Percentiles rank a stretch among this genome's conserved stretches.
These are phyloP conservation scores for Epicampocera succincta DNA, from an alignment of 2,888 invertebrate genomes.

Conservation along the genomic window DNA sequence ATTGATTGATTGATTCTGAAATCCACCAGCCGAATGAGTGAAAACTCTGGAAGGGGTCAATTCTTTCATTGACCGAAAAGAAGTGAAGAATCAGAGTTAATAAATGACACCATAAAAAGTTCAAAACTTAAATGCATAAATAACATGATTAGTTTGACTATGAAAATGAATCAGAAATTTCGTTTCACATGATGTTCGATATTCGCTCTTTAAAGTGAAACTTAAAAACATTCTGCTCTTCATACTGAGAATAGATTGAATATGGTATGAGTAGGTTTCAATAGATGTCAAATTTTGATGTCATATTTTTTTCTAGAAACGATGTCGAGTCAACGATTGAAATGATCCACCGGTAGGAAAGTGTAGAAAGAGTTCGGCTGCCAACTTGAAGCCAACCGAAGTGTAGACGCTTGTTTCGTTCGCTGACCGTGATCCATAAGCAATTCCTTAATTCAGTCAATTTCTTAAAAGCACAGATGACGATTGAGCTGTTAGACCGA, in stretches of 20 bases:
- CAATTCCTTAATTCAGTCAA: too few species aligned
- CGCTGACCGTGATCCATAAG: too few species aligned
- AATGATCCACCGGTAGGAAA: too few species aligned
- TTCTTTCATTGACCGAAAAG: slow-evolving; percentile 54
- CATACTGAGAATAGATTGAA: background rate
- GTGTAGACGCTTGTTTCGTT: too few species aligned
- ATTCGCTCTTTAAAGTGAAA: slow-evolving; percentile 20
- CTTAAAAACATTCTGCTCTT: slow-evolving; percentile 12
- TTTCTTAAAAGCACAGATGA: too few species aligned
- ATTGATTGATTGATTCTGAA: slow-evolving; percentile 55
- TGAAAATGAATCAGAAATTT: slow-evolving; percentile 20
- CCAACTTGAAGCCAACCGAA: too few species aligned
- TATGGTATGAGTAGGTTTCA: too few species aligned
- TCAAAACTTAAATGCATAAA: slow-evolving; percentile 10
- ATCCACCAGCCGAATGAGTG: slow-evolving; percentile 3
- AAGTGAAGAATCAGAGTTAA: slow-evolving; percentile 63
- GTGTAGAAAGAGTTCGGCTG: too few species aligned
- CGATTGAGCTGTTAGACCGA: too few species aligned
- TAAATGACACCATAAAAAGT: slow-evolving; percentile 56
- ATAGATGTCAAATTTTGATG: too few species aligned
- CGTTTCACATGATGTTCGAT: slow-evolving; percentile 11
- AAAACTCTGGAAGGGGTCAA: slow-evolving; percentile 42
- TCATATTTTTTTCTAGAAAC: too few species aligned
- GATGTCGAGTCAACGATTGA: too few species aligned
- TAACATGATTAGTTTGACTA: slow-evolving; percentile 3